Evolutionary conservation across 1,140 invertebrate genomes (phyloP).

Genomic region (Meloidogyne floridensis): DNA sequence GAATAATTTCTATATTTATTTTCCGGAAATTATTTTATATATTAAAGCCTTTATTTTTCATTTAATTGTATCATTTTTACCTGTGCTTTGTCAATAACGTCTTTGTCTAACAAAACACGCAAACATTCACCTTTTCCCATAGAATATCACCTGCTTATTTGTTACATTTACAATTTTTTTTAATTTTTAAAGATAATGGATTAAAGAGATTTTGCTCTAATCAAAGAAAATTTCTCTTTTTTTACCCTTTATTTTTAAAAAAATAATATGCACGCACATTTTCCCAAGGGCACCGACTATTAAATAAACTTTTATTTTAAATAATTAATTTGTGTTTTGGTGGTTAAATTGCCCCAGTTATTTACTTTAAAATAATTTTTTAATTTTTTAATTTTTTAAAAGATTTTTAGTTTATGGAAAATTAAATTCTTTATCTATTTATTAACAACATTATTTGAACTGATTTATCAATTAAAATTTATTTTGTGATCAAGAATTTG

Average conservation of each 20-base stretch:
- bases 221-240: not conserved
- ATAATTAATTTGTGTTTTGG: not conserved
- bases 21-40: not conserved
- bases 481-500: no score
- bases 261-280: no score
- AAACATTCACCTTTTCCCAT: not conserved
- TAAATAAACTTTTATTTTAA: not conserved
- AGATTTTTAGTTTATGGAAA: not conserved
- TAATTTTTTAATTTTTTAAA: not conserved
- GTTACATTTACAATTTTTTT: not conserved
- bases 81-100: no score
- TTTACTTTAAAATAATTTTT: not conserved
- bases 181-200: no score
- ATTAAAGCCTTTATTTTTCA: not conserved
- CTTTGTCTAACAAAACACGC: not conserved
- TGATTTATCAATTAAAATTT: no score
- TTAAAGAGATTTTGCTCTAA: no score
- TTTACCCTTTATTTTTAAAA: not conserved
- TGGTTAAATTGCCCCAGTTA: not conserved
- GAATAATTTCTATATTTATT: slow-evolving; percentile 14
- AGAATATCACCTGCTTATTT: not conserved
- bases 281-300: not conserved
- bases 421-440: no score
- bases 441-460: no score
- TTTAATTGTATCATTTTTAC: no score